These are phyloP conservation scores for Amiota minor DNA, from an alignment of 2,888 invertebrate species.

Conservation along the genomic window DNA sequence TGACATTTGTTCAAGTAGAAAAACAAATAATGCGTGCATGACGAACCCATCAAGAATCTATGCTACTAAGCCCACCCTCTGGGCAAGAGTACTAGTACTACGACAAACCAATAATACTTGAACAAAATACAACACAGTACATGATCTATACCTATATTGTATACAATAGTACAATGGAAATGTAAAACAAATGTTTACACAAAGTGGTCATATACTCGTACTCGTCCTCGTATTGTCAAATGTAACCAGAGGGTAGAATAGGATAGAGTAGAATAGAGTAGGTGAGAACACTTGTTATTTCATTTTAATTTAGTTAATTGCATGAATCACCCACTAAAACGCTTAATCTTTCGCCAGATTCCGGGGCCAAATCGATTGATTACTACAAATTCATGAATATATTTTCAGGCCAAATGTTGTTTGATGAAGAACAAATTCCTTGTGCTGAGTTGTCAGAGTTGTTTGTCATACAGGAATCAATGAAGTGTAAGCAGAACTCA, in stretches of 20 bases:
- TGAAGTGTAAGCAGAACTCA: slow-evolving; percentile 17
- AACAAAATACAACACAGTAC: no score
- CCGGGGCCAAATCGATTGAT: not conserved
- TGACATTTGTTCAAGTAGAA: slow-evolving; percentile 25
- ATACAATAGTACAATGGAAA: no score
- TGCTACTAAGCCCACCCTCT: not conserved
- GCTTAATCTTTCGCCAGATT: slow-evolving; percentile 22
- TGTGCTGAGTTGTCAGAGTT: not conserved
- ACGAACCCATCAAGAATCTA: not conserved
- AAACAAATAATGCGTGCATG: slow-evolving; percentile 9
- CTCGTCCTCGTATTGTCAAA: no score
- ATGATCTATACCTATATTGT: no score
- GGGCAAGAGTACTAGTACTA: not conserved
- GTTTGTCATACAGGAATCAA: not conserved
- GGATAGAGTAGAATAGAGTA: no score
- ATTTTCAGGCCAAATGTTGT: not conserved
- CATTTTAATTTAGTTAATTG: slow-evolving; percentile 73
- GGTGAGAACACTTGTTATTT: slow-evolving; percentile 67
- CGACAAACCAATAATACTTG: not conserved
- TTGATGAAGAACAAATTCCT: not conserved
- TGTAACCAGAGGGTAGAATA: no score
- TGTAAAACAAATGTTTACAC: slow-evolving; percentile 5
- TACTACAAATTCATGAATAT: not conserved
- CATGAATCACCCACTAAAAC: slow-evolving; percentile 55
- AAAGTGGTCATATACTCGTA: not conserved